Evolutionary conservation across 2,888 invertebrate species (phyloP).

Genomic region (Pristionchus mayeri): DNA sequence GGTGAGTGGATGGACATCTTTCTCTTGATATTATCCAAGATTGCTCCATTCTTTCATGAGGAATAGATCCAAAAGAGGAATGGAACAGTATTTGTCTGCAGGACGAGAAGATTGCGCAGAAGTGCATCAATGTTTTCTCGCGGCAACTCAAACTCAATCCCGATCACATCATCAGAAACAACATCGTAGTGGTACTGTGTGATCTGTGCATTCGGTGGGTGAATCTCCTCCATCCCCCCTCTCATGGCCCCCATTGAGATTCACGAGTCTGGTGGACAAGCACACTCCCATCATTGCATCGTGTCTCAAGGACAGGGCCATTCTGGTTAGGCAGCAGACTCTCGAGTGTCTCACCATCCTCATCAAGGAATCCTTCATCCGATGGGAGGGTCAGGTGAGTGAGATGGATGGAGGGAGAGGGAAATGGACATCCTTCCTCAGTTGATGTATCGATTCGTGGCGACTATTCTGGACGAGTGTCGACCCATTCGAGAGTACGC

Average conservation of each 20-base stretch:
- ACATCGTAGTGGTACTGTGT: constrained; percentile 82
- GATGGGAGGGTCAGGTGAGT: constrained; percentile 66
- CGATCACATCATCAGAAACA: constrained; percentile 82
- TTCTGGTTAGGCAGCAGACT: constrained; percentile 82
- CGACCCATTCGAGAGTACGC: constrained; percentile 80
- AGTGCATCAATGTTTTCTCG: constrained; percentile 82
- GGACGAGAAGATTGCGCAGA: constrained; percentile 82
- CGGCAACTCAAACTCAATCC: constrained; percentile 80
- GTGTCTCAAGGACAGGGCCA: constrained; percentile 81
- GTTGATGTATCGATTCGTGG: constrained; percentile 83
- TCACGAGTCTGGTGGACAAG: constrained; percentile 65
- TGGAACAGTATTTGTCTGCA: constrained; percentile 77
- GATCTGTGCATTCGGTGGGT: constrained; percentile 83
- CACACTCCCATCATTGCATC: constrained; percentile 80
- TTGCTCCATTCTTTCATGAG: no score
- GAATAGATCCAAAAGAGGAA: no score
- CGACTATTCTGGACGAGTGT: constrained; percentile 77
- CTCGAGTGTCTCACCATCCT: constrained; percentile 83
- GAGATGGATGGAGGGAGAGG: neutral
- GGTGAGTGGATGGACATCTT: constrained; percentile 49
- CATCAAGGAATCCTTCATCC: constrained; percentile 84
- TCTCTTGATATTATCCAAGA: no score
- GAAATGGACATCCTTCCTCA: constrained; percentile 22
- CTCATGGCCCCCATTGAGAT: constrained; percentile 52
- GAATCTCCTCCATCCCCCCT: constrained; percentile 49